Conservation (phyloP, 2,888 invertebrate genomes). For the Gnatocerus cornutus region DNA sequence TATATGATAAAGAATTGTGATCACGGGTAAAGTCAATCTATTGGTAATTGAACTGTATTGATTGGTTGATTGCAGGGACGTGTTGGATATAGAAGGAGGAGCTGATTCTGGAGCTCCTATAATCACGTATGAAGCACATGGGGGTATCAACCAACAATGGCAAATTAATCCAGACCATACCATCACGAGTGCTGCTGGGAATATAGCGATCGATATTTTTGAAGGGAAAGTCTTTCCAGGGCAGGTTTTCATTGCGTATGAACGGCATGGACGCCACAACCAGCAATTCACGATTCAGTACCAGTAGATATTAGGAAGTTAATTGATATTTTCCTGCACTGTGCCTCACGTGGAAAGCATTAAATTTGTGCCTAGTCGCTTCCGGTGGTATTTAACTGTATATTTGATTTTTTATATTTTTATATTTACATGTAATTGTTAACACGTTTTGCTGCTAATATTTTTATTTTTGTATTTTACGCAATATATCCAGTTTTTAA, state of each 20-base stretch:
- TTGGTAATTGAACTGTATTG: not conserved
- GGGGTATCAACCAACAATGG: constrained; percentile 22
- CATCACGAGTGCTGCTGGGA: constrained; percentile 4
- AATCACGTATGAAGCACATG: constrained; percentile 15
- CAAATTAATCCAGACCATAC: constrained; percentile 14
- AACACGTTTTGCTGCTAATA: too few species aligned
- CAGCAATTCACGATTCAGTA: not conserved
- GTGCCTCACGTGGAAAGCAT: too few species aligned
- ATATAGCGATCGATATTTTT: not conserved
- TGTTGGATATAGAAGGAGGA: constrained; percentile 1
- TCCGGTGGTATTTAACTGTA: too few species aligned
- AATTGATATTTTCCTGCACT: too few species aligned
- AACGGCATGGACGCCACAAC: not conserved
- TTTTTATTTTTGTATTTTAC: too few species aligned
- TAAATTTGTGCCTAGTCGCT: too few species aligned
- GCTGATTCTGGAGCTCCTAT: not conserved
- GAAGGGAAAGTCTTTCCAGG: not conserved
- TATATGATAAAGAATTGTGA: too few species aligned
- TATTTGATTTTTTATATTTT: too few species aligned
- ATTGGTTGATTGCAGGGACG: not conserved
- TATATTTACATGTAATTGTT: too few species aligned
- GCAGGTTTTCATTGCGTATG: not conserved
- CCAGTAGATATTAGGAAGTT: not conserved
- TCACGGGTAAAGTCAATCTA: not conserved
- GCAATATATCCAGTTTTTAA: too few species aligned